Conservation (phyloP, 2,113 vertebrate genomes). For the Onychorhynchus coronatus region DNA sequence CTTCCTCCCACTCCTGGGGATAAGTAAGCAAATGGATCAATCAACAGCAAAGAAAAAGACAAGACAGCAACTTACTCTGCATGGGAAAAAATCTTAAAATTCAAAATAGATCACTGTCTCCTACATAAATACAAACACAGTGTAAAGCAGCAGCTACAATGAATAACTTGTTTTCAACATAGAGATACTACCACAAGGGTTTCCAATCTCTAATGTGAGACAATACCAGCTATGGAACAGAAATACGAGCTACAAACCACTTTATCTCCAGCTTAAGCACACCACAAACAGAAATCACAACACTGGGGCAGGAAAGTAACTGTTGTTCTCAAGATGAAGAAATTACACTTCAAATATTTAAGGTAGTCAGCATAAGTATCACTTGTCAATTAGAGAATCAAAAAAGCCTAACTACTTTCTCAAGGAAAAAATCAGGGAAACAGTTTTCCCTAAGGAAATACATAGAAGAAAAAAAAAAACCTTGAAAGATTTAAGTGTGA, state of each 20-base stretch:
- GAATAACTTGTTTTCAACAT: slow-evolving; percentile 54
- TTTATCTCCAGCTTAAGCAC: not conserved
- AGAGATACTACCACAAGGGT: slow-evolving; percentile 36
- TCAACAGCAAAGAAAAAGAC: slow-evolving; percentile 55
- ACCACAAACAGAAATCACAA: not conserved
- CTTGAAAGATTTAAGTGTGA: not conserved
- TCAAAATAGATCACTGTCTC: slow-evolving; percentile 58
- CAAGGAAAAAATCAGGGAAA: not conserved
- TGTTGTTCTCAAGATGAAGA: not conserved
- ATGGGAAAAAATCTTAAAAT: slow-evolving; percentile 67
- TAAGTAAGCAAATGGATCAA: slow-evolving; percentile 42
- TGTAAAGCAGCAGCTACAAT: slow-evolving; percentile 54
- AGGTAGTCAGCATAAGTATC: not conserved
- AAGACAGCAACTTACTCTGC: slow-evolving; percentile 47
- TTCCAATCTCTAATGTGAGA: slow-evolving; percentile 10
- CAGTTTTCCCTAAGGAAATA: not conserved
- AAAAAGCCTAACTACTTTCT: not conserved
- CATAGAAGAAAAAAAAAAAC: not conserved
- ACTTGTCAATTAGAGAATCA: not conserved
- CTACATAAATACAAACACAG: slow-evolving; percentile 63
- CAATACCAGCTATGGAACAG: slow-evolving; percentile 16
- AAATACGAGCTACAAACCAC: slow-evolving; percentile 11
- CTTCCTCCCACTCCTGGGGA: slow-evolving; percentile 3
- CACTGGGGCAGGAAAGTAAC: not conserved
- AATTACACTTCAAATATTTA: not conserved